Base-by-base conservation (phyloP, 2,888 invertebrate genomes). In the Parascotia fuliginaria region DNA sequence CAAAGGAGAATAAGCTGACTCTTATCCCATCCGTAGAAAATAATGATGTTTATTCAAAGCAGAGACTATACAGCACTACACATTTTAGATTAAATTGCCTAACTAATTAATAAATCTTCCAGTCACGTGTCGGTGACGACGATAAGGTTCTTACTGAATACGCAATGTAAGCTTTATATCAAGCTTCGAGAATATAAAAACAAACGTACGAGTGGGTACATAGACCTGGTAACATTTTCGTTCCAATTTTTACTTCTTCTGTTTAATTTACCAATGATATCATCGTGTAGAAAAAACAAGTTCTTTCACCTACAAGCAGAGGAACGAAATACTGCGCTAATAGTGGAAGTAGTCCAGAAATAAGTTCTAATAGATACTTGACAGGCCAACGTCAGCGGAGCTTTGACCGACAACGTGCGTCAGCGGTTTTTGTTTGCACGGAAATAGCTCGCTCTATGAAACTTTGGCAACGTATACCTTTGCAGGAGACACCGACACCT, bases 391-490 rank as follows among this genome's bases (percentile, higher is more conserved):
- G 65, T 67, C 68, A 73, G 65, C 51, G 70, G 82, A 73, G 81
- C 83, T 83, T 81, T 81, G 83, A 83, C 82, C 83, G 67, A 53
- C 48, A 32, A 45, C 52, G 61, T 68, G 51, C 67, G 67, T 68
- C 64, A 68, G 66, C 58, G 52, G 53, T 68, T 64, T n/a, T 63
- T 65, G 65, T 68, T 69, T 79, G 55, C 67, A 69, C 85, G 72
- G 75, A 87, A 87, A 87, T 87, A 87, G 80, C 69, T 60, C 75
- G 66, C 70, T 71, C 76, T 77, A 76, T 75, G 77, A 80, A 80
- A 75, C 77, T 77, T 87, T 87, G 87, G 87, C 87, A 87, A 53
- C 75, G 74, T 59, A 70, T 68, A 66, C 78, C 87, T 77, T 80
- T 66, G 85, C 86, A 82, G 87, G 87, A 87, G 87, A 77, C 76